Conservation (phyloP, 1,140 invertebrate species). For the Musca domestica region DNA sequence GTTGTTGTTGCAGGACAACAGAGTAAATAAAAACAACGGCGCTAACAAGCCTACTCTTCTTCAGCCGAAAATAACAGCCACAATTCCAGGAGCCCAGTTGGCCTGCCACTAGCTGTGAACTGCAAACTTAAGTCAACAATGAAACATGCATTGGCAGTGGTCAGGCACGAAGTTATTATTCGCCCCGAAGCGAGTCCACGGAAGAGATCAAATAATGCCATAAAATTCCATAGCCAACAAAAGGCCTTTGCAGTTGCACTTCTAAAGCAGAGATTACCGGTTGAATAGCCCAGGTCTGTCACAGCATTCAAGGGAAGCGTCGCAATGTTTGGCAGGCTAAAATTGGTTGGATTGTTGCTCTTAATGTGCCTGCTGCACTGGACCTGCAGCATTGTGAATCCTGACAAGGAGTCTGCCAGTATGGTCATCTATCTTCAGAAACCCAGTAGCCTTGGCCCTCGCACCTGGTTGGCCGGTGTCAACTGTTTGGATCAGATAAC, state of each 20-base stretch:
- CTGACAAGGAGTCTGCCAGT: constrained; percentile 38
- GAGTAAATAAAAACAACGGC: neutral
- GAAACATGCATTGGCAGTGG: constrained; percentile 1
- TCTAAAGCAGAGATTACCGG: too few relatives aligned
- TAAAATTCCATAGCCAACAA: neutral
- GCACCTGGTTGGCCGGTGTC: constrained; percentile 38
- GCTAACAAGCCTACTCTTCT: constrained; percentile 7
- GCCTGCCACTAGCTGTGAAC: too few relatives aligned
- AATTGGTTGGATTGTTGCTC: too few relatives aligned
- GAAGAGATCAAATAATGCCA: neutral
- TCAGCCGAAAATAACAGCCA: neutral
- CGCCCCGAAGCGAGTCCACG: neutral
- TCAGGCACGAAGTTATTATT: neutral
- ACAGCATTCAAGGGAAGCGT: too few relatives aligned
- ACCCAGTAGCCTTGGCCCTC: constrained; percentile 34
- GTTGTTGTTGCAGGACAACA: neutral
- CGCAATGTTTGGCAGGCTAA: too few relatives aligned
- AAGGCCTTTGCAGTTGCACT: too few relatives aligned
- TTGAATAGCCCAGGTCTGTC: too few relatives aligned
- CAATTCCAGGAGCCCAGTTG: too few relatives aligned
- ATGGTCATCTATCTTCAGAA: constrained; percentile 43
- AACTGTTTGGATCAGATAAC: constrained; percentile 44
- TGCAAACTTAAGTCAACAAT: neutral
- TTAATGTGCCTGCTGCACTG: too few relatives aligned
- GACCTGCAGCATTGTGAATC: constrained; percentile 36